These are phyloP conservation scores for Nylanderia fulva DNA, from an alignment of 1,140 invertebrate species.

Conservation along the genomic window DNA sequence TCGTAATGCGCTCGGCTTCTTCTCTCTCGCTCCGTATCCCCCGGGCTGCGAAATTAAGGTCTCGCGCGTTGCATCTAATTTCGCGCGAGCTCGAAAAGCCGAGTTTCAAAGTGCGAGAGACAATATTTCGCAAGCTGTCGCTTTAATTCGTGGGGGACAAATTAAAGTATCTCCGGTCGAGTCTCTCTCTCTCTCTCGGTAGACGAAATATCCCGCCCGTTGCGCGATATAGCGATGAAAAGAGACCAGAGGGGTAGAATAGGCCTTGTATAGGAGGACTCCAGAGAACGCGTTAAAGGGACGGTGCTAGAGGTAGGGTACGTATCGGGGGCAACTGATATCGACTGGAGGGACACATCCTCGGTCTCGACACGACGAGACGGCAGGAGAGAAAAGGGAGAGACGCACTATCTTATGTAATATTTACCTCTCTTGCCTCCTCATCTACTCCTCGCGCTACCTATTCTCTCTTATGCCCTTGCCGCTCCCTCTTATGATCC, in stretches of 20 bases:
- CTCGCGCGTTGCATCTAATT: conserved; percentile 58
- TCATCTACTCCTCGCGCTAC: conserved; percentile 61
- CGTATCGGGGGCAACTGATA: conserved; percentile 79
- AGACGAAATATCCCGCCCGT: conserved; percentile 34
- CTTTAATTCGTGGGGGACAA: conserved; percentile 51
- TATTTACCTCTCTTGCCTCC: conserved; percentile 78
- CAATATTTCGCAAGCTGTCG: conserved; percentile 55
- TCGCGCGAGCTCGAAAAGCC: conserved; percentile 42
- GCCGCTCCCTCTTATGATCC: conserved; percentile 36
- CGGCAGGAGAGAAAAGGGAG: conserved; percentile 76
- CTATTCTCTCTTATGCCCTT: conserved; percentile 40
- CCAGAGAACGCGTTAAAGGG: conserved; percentile 9
- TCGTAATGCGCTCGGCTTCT: conserved; percentile 16
- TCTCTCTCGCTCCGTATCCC: background rate
- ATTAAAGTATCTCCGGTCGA: conserved; percentile 45
- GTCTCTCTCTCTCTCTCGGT: background rate
- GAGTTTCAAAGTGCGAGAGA: conserved; percentile 35
- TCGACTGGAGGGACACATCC: conserved; percentile 78
- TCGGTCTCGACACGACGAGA: conserved; percentile 67
- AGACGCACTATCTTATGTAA: conserved; percentile 81
- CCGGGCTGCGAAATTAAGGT: conserved; percentile 37
- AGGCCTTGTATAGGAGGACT: conserved; percentile 30
- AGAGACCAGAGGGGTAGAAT: conserved; percentile 10
- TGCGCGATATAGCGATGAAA: conserved; percentile 1
- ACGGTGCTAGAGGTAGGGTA: conserved; percentile 6